Base-by-base conservation (phyloP, 2,113 vertebrate genomes). In the Trichechus manatus region DNA sequence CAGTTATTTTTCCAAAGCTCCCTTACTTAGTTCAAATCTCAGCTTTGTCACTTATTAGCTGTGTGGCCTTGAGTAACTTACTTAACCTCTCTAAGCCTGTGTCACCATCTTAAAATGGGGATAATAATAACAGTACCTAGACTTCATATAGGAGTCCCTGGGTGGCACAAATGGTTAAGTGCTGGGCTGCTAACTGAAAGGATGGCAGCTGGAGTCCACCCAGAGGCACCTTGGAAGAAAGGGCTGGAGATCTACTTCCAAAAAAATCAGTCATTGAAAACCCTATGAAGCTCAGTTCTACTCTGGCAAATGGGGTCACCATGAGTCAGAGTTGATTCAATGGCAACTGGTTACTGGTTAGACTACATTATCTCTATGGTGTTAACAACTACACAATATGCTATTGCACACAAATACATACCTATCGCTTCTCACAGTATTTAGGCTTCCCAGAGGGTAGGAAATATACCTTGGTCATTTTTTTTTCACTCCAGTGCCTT, bases 31-130 rank as follows among this genome's bases (percentile, higher is more conserved):
- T 72, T 93, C 11, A 25, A 61, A 75, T 44, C 63, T 25, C 64
- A 95, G 14, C 39, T 81, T 75, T 81, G 87, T 88, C 72, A n/a
- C 11, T 56, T 39, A 53, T 27, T 70, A 22, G n/a, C 79, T 64
- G 9, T 17, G 1, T 74, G 53, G 3, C 68, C 36, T 93, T 29
- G 33, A 23, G 36, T 64, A 47, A 61, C 63, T 70, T 84, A 1
- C 44, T 78, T 4, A 75, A 86, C 33, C 19, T 90, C 53, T 92
- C 78, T 88, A 78, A 44, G 66, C 22, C 5, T 66, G 77, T 27
- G 61, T 78, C 80, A 63, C 47, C 61, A 31, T 85, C 56, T 79
- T 87, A 82, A 88, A 93, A 36, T 59, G 42, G 9, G 13, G 22
- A 10, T 29, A 9, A 63, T n/a, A 17, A 79, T n/a, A 11, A 74